Base-by-base conservation (phyloP, 2,888 invertebrate species). In the Metacarcinus magister region DNA sequence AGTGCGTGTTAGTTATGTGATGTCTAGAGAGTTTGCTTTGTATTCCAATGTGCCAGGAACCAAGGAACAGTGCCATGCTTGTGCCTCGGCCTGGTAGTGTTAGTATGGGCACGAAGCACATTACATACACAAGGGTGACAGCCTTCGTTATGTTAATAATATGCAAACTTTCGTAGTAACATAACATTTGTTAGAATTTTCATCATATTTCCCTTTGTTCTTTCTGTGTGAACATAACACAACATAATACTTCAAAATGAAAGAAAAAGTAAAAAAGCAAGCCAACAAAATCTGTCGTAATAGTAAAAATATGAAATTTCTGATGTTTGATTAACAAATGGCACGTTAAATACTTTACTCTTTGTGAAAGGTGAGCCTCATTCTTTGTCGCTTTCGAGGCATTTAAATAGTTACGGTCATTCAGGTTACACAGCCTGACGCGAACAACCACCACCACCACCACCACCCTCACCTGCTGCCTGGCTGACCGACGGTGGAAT, bases 251-350 rank as follows among this genome's bases (percentile, higher is more conserved):
- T 43, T 2, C 39, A 90, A 90, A 90, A 39, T 44, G 3, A 67
- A 67, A 67, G 67, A 67, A 67, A 67, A 67, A 67, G n/a, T 67
- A 7, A 16, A 67, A 67, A 67, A 67, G n/a, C 67, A n/a, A 19
- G 67, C 67, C 67, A 67, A 67, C 67, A 67, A 67, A 67, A 67
- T 67, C 7, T 67, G 67, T n/a, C 67, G n/a, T 23, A 67, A n/a
- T 67, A n/a, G 67, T 67, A n/a, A 67, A 67, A 67, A 67, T 67
- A n/a, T 67, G n/a, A 67, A 67, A 67, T 67, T 67, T 67, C n/a
- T 67, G 67, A n/a, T n/a, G 67, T 67, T 67, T 67, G 23, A 67
- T 67, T 67, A 67, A 67, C 67, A 23, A 67, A 67, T n/a, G 23
- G 67, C n/a, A n/a, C n/a, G 67, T 67, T 67, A n/a, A n/a, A 67